Conservation (phyloP, 2,113 vertebrate genomes). For the Chloropsis hardwickii region DNA sequence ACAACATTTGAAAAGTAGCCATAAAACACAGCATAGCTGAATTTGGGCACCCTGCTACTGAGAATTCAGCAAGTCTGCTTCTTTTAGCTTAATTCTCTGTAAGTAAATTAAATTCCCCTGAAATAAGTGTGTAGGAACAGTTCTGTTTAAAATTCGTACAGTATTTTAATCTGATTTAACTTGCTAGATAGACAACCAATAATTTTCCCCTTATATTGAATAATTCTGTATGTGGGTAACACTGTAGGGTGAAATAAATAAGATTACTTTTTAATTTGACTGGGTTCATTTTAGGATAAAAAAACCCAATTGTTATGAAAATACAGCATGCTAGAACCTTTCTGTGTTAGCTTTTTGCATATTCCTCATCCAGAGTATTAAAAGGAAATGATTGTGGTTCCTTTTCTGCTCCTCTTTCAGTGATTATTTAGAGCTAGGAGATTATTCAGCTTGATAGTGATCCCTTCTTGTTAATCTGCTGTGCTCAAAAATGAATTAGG, state of each 20-base stretch:
- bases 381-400: not conserved
- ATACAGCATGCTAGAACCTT: not conserved
- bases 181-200: conserved; percentile 39
- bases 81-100: not conserved
- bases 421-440: conserved; percentile 17
- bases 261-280: not conserved
- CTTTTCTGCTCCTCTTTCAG: not conserved
- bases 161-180: conserved; percentile 45
- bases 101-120: conserved; percentile 5
- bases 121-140: conserved; percentile 44
- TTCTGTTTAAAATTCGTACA: conserved; percentile 51
- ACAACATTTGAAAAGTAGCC: not conserved
- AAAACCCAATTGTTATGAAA: not conserved
- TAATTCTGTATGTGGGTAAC: conserved; percentile 13
- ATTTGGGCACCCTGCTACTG: accelerated
- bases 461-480: conserved; percentile 18
- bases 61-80: not conserved
- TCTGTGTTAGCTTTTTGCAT: not conserved
- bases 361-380: not conserved
- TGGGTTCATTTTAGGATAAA: conserved; percentile 5
- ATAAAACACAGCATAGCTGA: not conserved
- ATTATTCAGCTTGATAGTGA: not conserved
- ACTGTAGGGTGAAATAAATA: conserved; percentile 25
- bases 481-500: conserved; percentile 8
- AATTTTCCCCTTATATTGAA: conserved; percentile 46